Evolutionary conservation across 2,888 invertebrate species (phyloP).

Genomic region (Drosophila tripunctata): DNA sequence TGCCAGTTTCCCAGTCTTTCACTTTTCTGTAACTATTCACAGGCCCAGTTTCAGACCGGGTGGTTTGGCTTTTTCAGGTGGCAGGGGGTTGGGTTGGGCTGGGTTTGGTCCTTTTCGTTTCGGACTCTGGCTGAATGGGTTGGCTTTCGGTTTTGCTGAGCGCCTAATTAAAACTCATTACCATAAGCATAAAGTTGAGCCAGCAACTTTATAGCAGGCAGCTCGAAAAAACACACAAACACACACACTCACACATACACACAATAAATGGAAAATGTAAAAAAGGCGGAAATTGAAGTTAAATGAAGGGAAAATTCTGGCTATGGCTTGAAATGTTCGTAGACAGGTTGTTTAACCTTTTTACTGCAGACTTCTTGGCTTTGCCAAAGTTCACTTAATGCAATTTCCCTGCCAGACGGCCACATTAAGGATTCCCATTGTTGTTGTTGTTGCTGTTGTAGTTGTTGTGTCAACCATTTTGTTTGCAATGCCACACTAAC

Average conservation of each 20-base stretch:
- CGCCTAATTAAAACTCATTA: conserved; percentile 79
- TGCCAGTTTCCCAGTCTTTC: conserved; percentile 9
- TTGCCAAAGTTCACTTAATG: conserved; percentile 59
- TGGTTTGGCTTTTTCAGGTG: conserved; percentile 10
- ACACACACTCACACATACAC: neutral
- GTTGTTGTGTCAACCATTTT: conserved; percentile 50
- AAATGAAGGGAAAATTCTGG: conserved; percentile 21
- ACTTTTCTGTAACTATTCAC: conserved; percentile 18
- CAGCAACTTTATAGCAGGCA: conserved; percentile 44
- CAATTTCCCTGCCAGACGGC: conserved; percentile 76
- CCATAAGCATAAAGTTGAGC: conserved; percentile 76
- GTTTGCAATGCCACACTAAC: conserved; percentile 26
- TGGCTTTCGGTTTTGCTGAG: conserved; percentile 59
- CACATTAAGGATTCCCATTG: neutral
- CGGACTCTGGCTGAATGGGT: conserved; percentile 38
- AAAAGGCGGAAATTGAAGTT: conserved; percentile 59
- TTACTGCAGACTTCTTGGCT: conserved; percentile 4
- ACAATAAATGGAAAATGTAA: conserved; percentile 10
- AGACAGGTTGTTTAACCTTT: conserved; percentile 43
- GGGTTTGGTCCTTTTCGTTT: conserved; percentile 37
- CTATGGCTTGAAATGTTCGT: neutral
- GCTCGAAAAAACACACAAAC: neutral
- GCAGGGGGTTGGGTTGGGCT: neutral
- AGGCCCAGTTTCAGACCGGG: conserved; percentile 15
- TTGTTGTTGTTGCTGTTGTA: neutral